These are phyloP conservation scores for Acromyrmex heyeri DNA, from an alignment of 1,140 invertebrate species.

Conservation along the genomic window DNA sequence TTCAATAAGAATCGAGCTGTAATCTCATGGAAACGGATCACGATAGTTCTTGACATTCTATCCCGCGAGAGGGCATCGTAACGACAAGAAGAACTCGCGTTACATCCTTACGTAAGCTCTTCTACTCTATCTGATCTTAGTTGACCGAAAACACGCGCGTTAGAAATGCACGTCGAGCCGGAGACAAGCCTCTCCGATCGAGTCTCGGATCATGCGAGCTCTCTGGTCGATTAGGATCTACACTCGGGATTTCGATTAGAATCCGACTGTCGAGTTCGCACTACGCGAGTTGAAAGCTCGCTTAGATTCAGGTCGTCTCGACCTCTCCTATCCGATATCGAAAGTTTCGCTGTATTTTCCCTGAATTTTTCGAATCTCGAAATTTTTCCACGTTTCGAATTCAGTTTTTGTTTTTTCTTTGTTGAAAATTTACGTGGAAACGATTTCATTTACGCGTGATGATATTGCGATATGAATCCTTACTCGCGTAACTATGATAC, in stretches of 20 bases:
- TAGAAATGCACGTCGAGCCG: conserved; percentile 23
- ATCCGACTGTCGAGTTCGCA: not conserved
- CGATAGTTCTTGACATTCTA: not conserved
- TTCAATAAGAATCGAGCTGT: not conserved
- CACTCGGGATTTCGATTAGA: not conserved
- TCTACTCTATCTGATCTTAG: conserved; percentile 54
- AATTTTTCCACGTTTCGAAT: not conserved
- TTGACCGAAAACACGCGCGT: conserved; percentile 50
- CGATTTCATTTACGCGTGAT: not conserved
- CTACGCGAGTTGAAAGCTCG: not conserved
- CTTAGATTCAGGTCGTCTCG: not conserved
- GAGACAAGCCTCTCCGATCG: conserved; percentile 40
- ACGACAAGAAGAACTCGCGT: not conserved
- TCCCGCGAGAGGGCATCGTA: conserved; percentile 21
- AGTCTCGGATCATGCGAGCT: conserved; percentile 33
- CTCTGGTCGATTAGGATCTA: conserved; percentile 26
- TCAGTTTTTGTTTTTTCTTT: not conserved
- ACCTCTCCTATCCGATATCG: not conserved
- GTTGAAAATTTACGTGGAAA: not conserved
- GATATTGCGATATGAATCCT: not conserved
- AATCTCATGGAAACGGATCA: conserved; percentile 8
- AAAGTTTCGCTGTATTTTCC: not conserved
- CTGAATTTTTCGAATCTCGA: not conserved
- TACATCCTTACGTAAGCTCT: conserved; percentile 37
- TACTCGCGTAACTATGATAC: not conserved